Conservation (phyloP, 2,797 vertebrate genomes). For the Anguilla megastoma region DNA sequence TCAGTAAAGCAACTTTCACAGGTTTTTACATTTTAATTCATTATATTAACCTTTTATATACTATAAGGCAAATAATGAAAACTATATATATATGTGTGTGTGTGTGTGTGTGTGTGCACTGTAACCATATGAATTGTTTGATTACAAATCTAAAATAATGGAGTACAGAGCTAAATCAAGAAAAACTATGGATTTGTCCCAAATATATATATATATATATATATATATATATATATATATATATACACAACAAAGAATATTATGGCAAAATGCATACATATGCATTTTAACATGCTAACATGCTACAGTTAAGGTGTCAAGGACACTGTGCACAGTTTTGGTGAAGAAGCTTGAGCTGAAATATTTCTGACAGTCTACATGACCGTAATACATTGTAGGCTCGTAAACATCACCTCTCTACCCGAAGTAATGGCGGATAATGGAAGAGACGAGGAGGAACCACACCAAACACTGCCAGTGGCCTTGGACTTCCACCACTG, state of each 20-base stretch:
- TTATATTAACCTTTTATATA: neutral
- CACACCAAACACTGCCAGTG: neutral
- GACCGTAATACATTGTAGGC: constrained; percentile 13
- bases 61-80: no score
- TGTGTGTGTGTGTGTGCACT: no score
- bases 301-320: neutral
- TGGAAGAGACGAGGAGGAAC: neutral
- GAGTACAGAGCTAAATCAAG: no score
- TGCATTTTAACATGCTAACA: no score
- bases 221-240: no score
- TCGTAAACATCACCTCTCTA: constrained; percentile 21
- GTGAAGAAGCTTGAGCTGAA: neutral
- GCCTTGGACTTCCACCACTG: constrained; percentile 18
- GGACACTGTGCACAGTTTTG: neutral
- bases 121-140: no score
- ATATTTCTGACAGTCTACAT: neutral
- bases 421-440: constrained; percentile 29
- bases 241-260: neutral
- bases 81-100: no score
- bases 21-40: neutral
- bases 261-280: neutral
- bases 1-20: neutral
- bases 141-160: no score
- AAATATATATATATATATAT: no score
- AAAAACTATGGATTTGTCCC: no score